Conservation (phyloP, 2,113 vertebrate species). For the Hystrix brachyura region DNA sequence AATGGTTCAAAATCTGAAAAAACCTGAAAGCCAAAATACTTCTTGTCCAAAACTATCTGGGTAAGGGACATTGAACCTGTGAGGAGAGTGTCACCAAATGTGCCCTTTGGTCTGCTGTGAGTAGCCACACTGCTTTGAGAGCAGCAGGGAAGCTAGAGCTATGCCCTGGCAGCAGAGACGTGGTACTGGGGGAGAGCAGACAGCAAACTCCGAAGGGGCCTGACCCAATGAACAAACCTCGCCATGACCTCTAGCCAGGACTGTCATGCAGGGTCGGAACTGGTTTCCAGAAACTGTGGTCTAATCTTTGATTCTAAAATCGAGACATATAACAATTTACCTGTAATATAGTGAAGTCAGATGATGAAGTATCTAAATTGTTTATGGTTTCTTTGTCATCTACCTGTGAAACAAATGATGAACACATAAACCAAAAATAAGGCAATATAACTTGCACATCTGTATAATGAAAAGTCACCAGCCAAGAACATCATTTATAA, state of each 20-base stretch:
- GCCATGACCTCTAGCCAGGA: not conserved
- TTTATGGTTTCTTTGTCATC: slow-evolving; percentile 87
- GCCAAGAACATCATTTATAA: not conserved
- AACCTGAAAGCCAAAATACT: not conserved
- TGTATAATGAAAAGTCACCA: not conserved
- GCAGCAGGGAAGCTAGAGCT: accelerated
- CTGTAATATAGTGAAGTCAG: slow-evolving; percentile 88
- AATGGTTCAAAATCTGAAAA: not conserved
- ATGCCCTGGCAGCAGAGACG: not conserved
- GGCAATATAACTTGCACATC: not conserved
- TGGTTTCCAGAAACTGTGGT: not conserved
- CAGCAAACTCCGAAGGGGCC: not conserved
- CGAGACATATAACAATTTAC: slow-evolving; percentile 82
- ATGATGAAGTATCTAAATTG: slow-evolving; percentile 85
- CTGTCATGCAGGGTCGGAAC: not conserved
- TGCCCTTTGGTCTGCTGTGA: too few relatives aligned
- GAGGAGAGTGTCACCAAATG: not conserved
- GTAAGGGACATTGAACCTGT: not conserved
- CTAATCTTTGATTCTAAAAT: not conserved
- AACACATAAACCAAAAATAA: not conserved
- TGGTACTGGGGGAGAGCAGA: not conserved
- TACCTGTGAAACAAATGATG: slow-evolving; percentile 81
- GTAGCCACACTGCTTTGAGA: not conserved
- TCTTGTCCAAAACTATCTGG: not conserved
- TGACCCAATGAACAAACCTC: not conserved